phyloP scores from a whole-genome alignment of 2,888 invertebrate genomes.

The Alloscopus bannaensis region DNA sequence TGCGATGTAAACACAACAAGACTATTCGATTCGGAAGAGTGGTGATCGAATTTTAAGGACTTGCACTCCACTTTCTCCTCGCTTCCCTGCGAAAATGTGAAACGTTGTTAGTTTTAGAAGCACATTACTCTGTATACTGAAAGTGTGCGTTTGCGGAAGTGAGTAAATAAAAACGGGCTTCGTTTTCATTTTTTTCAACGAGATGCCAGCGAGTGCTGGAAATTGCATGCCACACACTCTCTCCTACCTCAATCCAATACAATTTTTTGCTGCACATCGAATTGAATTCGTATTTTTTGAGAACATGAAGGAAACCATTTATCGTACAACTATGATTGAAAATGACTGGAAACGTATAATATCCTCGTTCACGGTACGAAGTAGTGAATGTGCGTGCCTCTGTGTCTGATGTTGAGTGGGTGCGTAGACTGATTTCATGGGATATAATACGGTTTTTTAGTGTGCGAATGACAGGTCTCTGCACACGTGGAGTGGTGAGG shows the following conservation, averaged over 20 bases:
- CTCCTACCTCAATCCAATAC: no score
- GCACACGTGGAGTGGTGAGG: no score
- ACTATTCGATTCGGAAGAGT: conserved; percentile 41
- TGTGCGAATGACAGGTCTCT: no score
- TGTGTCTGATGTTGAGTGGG: no score
- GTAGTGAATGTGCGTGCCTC: no score
- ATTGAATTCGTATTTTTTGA: no score
- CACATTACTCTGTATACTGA: neutral
- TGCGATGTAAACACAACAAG: conserved; percentile 1
- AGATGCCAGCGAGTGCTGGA: conserved; percentile 14
- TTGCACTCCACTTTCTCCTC: neutral
- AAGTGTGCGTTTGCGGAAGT: conserved; percentile 29
- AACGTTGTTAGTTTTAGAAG: neutral
- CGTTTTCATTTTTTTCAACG: conserved; percentile 2
- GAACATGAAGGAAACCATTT: conserved; percentile 29
- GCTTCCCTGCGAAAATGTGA: conserved; percentile 4
- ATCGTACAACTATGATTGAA: conserved; percentile 16
- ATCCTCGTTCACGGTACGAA: no score
- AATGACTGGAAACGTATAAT: no score
- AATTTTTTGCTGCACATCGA: neutral
- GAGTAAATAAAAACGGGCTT: conserved; percentile 49
- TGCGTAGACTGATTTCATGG: no score
- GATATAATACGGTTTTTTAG: no score
- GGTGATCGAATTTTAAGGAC: conserved; percentile 50
- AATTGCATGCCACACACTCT: conserved; percentile 25